Base-by-base conservation (phyloP, 2,113 vertebrate genomes). In the Perognathus longimembris region DNA sequence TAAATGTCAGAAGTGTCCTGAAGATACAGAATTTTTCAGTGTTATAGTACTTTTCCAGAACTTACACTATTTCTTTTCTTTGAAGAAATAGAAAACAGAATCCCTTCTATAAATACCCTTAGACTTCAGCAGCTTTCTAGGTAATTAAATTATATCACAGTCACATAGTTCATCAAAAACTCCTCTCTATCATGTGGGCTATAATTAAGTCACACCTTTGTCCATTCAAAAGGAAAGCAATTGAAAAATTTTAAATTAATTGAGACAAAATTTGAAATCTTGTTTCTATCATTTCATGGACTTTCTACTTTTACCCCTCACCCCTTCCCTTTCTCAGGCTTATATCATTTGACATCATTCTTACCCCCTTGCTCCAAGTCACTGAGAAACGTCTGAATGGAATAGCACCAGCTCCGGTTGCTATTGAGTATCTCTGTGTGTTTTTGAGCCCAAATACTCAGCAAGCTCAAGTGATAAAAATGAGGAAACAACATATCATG, bases 241-340 rank as follows among this genome's bases (percentile, higher is more conserved):
- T 54, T 54, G 17, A 12, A 17, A 54, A 54, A 54, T 54, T 54
- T 18, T 54, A 78, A 81, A n/a, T 77, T 75, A 80, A 79, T 85
- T 86, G 73, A 40, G 12, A 92, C n/a, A 64, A 66, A 75, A 64
- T 73, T 28, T 89, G 28, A 59, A 57, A 69, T 73, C n/a, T 9
- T 32, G 26, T 22, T 83, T 83, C 90, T 90, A 7, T 80, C 84
- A 75, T 63, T 85, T 94, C n/a, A 36, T 26, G 22, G 15, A 75
- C 38, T 57, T 90, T 81, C 20, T 45, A 26, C 61, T 88, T 93
- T 80, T 17, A 45, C 2, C 12, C 8, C 30, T 79, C 4, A 28
- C 11, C 57, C 64, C 8, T 17, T 74, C 5, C 11, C 14, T 74
- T 6, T 59, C 70, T 88, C 5, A 26, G 63, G 38, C 20, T 59